Conservation (phyloP, 2,888 invertebrate genomes). For the Eudemis profundana region DNA sequence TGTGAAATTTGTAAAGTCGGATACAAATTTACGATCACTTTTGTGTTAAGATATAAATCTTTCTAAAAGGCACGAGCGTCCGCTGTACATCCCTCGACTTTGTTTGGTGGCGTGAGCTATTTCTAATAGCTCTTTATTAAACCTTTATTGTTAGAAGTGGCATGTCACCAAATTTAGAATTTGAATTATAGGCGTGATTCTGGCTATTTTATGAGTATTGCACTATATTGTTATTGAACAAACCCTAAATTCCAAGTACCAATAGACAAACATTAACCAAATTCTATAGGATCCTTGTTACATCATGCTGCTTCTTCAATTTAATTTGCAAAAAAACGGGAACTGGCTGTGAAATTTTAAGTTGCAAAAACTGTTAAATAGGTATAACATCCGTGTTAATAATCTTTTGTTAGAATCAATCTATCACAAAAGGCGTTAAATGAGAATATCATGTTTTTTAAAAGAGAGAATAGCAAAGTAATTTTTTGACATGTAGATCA, state of each 20-base stretch:
- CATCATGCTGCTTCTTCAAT: background rate
- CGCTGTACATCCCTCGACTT: constrained; percentile 44
- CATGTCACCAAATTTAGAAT: constrained; percentile 61
- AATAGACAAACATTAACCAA: constrained; percentile 6
- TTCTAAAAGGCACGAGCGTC: constrained; percentile 73
- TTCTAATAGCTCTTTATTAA: constrained; percentile 61
- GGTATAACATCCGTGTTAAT: constrained; percentile 54
- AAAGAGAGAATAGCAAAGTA: constrained; percentile 29
- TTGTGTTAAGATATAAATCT: constrained; percentile 78
- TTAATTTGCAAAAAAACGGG: constrained; percentile 19
- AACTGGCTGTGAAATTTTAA: constrained; percentile 19
- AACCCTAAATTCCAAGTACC: constrained; percentile 28
- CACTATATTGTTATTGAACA: constrained; percentile 22
- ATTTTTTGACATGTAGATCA: constrained; percentile 33
- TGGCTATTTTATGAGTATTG: constrained; percentile 49
- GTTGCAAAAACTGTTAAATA: constrained; percentile 50
- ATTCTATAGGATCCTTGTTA: constrained; percentile 14
- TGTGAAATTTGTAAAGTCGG: constrained; percentile 68
- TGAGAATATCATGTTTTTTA: constrained; percentile 52
- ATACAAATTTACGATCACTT: constrained; percentile 73
- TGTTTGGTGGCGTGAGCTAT: constrained; percentile 68
- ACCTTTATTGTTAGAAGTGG: constrained; percentile 55
- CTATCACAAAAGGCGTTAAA: constrained; percentile 68
- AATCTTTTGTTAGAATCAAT: constrained; percentile 65
- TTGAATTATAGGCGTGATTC: constrained; percentile 50